Conservation (phyloP, 2,113 vertebrate genomes). For the Arvicanthis niloticus region DNA sequence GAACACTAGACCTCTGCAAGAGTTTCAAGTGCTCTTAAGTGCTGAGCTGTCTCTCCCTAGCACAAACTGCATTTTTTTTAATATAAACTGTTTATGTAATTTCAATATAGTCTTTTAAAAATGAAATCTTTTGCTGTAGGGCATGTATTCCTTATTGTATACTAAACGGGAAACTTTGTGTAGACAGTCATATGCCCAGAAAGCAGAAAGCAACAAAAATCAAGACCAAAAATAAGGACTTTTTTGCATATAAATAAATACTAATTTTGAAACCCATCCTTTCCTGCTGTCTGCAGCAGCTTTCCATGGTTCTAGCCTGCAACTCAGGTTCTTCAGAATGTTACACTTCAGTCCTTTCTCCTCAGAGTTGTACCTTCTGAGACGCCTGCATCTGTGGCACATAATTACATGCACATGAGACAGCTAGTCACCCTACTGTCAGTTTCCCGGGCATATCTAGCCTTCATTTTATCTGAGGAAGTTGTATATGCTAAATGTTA, state of each 20-base stretch:
- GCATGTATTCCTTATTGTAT: neutral
- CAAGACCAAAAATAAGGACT: neutral
- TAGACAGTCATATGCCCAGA: conserved; percentile 36
- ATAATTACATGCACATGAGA: neutral
- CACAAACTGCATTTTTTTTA: neutral
- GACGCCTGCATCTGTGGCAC: neutral
- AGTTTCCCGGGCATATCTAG: neutral
- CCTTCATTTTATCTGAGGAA: conserved; percentile 9
- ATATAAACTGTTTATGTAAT: neutral
- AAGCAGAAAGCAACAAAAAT: conserved; percentile 28
- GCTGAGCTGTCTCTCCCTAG: neutral
- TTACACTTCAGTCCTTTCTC: neutral
- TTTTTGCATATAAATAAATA: conserved; percentile 11
- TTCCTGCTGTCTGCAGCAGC: neutral
- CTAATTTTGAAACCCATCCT: neutral
- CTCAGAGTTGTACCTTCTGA: neutral
- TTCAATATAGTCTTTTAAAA: conserved; percentile 33
- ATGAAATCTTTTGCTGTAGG: neutral
- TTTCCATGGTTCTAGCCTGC: neutral
- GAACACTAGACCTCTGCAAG: neutral
- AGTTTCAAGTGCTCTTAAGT: neutral
- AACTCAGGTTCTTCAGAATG: neutral
- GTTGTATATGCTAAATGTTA: neutral
- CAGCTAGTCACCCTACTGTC: neutral
- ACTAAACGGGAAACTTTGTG: neutral